Evolutionary conservation across 2,113 vertebrate genomes (phyloP), one percentile per base, ranked within the genome.

Genomic region (Sarotherodon lohbergeri): DNA sequence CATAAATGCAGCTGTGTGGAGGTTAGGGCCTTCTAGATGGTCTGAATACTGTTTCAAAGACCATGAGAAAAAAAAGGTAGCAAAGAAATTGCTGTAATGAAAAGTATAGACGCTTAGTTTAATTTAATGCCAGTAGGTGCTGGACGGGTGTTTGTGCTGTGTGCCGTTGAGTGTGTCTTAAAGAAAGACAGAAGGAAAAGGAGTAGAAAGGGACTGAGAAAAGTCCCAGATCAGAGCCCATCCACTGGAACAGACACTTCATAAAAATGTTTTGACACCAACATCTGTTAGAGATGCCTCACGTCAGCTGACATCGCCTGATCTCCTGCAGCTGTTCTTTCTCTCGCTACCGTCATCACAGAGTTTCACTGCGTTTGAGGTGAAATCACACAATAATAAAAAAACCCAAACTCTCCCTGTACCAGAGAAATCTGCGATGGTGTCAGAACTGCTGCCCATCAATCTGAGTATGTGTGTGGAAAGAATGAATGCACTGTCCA

Each of bases 211-310:
- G 32, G 73, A 81, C 50, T 7, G 36, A 19, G n/a, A 61, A 19
- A 88, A 55, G 5, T 87, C 86, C 41, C 86, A 81, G 79, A 85
- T 87, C 89, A 85, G 56, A 90, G 81, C 81, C 59, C 84, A 85
- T 83, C 63, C 84, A 63, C 41, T 19, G 66, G 48, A 91, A 68
- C 82, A 81, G 82, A 84, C 84, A 66, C 83, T 87, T 88, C 73
- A 83, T 61, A 54, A 85, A 90, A 91, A 84, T 56, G 54, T 89
- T 92, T 86, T 93, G 91, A 93, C 93, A 91, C 76, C 90, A 68
- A 87, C 92, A 91, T 92, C 91, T 94, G 92, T 71, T 48, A 2
- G 27, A 83, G 87, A 76, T 39, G 57, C 57, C 36, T 59, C 71
- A 11, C 17, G 46, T 88, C 83, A 81, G 66, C 88, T 13, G 52